Base-by-base conservation (phyloP, 2,797 vertebrate genomes). In the Pelobates cultripes region DNA sequence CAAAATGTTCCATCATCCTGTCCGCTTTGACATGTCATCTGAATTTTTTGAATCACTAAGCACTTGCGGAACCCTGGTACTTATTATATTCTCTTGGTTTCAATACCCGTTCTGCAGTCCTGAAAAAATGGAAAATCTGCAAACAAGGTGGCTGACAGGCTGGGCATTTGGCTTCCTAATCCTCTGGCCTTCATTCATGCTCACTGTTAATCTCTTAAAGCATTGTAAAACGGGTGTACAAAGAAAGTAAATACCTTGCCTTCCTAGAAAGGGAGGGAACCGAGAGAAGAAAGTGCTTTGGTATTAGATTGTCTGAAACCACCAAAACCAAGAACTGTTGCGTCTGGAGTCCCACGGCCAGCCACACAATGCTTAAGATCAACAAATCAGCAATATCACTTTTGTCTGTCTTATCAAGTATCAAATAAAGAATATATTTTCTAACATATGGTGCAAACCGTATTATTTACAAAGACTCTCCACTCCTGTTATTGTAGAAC, bases 121-220 rank as follows among this genome's bases (percentile, higher is more conserved):
- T 88, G 91, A 89, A 92, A 28, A 93, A 94, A 93, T 93, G 89
- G 61, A 94, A 92, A 94, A 92, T 94, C 91, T 93, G 92, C 90
- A 92, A 93, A 92, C 89, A 93, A 95, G 92, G 92, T 94, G 94
- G 92, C 88, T 90, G 90, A 90, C 87, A 78, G 90, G 89, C 88
- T 57, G 6, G 89, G 92, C 92, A 92, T 94, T 93, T 91, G 93
- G 90, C 92, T 90, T 91, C 91, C 94, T 98, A 99, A 98, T 98
- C 97, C 96, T 91, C 91, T 89, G 90, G 92, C 94, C 93, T 92
- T 94, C 93, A 98, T 99, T 99, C 97, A 98, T 94, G 93, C 93
- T 95, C 95, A 92, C 94, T 94, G 94, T 96, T 98, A 99, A 98
- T 98, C 97, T 98, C 95, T 93, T 93, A 93, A 94, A 91, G 93